Conservation (phyloP, 2,888 invertebrate species). For the Microplitis manilae region DNA sequence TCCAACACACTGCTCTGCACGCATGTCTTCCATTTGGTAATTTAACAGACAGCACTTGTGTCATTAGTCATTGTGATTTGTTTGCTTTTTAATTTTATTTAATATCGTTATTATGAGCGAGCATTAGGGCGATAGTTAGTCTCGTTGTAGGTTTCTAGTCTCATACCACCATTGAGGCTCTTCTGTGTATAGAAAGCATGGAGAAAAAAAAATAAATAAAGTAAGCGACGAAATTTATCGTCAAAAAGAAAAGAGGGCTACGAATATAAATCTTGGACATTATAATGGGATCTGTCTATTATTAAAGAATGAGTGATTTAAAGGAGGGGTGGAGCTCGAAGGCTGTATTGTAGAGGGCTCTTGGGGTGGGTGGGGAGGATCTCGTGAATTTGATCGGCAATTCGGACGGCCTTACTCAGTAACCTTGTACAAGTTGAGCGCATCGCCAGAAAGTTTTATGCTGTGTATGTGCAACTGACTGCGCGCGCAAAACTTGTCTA, state of each 20-base stretch:
- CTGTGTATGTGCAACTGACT: conserved; percentile 23
- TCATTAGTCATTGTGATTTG: conserved; percentile 13
- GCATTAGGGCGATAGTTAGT: conserved; percentile 21
- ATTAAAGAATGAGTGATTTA: conserved; percentile 73
- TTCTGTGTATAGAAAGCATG: too few relatives aligned
- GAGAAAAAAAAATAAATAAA: conserved; percentile 47
- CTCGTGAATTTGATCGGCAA: conserved; percentile 69
- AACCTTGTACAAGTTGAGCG: conserved; percentile 26
- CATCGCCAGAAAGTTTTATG: not conserved
- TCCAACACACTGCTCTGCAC: not conserved
- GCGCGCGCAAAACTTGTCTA: conserved; percentile 27
- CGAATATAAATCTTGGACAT: conserved; percentile 71
- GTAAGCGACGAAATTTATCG: conserved; percentile 68
- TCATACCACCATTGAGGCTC: not conserved
- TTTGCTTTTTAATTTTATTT: conserved; percentile 15
- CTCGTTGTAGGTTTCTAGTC: conserved; percentile 2
- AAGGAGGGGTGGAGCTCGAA: conserved; percentile 68
- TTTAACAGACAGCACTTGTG: not conserved
- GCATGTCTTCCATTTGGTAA: too few relatives aligned
- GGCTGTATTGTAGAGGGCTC: conserved; percentile 48
- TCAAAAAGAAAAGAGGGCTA: conserved; percentile 70
- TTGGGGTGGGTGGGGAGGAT: conserved; percentile 60
- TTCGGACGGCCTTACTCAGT: conserved; percentile 50
- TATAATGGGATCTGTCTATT: conserved; percentile 73
- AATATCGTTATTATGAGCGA: not conserved